phyloP scores from a whole-genome alignment of 2,797 vertebrate species.

The Sebastes trivittatus region DNA sequence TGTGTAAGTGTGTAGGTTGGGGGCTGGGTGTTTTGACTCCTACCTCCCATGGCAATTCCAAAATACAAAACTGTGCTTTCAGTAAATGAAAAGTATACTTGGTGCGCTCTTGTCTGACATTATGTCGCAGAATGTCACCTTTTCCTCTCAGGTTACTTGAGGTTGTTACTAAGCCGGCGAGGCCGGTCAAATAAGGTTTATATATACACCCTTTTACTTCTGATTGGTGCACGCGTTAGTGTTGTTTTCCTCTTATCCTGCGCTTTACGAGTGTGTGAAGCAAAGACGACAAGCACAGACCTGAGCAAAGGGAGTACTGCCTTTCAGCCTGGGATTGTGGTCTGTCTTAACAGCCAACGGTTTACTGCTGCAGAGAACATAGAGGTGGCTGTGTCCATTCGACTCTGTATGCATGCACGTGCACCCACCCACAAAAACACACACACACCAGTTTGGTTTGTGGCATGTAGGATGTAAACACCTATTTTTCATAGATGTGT shows the following conservation, averaged over 20 bases:
- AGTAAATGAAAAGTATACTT: conserved; percentile 3
- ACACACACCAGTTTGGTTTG: conserved; percentile 34
- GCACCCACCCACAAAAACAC: conserved; percentile 45
- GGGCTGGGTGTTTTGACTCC: conserved; percentile 15
- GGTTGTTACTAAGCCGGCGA: background rate
- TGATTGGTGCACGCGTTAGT: background rate
- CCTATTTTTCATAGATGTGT: conserved; percentile 39
- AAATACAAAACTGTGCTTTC: conserved; percentile 24
- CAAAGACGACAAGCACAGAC: conserved; percentile 55
- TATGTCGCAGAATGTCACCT: conserved; percentile 16
- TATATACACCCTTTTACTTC: conserved; percentile 4
- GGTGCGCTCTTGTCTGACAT: conserved; percentile 1
- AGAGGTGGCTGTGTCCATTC: conserved; percentile 70
- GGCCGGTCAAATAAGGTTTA: conserved; percentile 37
- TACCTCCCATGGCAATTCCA: background rate
- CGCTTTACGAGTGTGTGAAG: conserved; percentile 32
- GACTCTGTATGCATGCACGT: conserved; percentile 63
- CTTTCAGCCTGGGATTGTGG: conserved; percentile 55
- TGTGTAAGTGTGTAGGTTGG: background rate
- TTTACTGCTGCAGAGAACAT: conserved; percentile 65
- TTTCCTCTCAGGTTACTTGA: conserved; percentile 15
- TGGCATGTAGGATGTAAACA: conserved; percentile 46
- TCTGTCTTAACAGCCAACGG: conserved; percentile 57
- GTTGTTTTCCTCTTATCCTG: conserved; percentile 36
- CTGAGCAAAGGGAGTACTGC: conserved; percentile 66